Evolutionary conservation across 2,113 vertebrate species (phyloP).

Genomic region (Chiloscyllium plagiosum): DNA sequence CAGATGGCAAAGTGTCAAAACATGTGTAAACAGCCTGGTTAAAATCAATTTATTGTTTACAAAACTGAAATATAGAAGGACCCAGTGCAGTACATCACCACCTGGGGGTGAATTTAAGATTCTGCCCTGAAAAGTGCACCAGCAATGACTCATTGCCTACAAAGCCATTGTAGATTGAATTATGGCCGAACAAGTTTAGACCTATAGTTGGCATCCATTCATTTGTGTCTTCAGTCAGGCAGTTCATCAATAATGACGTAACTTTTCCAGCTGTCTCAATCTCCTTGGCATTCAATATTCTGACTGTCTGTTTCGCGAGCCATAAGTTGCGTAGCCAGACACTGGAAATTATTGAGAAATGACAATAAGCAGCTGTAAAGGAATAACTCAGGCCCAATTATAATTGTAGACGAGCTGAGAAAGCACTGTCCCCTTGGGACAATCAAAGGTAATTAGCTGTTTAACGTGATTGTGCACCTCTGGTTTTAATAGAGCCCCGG

Average conservation of each 20-base stretch:
- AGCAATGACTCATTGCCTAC: not conserved
- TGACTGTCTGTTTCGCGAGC: not conserved
- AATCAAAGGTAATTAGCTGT: slow-evolving; percentile 16
- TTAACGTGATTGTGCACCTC: not conserved
- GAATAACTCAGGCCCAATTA: not conserved
- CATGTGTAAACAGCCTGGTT: no score
- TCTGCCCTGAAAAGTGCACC: not conserved
- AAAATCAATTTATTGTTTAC: not conserved
- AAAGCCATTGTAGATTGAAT: not conserved
- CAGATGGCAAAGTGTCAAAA: no score
- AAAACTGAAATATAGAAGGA: not conserved
- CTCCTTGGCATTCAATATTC: not conserved
- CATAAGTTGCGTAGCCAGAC: not conserved
- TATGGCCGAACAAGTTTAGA: not conserved
- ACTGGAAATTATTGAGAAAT: not conserved
- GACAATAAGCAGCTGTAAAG: slow-evolving; percentile 1
- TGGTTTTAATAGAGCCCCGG: not conserved
- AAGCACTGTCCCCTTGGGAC: not conserved
- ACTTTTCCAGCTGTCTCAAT: not conserved
- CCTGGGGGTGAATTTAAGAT: not conserved
- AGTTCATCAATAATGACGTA: not conserved
- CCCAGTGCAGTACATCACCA: not conserved
- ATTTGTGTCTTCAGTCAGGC: not conserved
- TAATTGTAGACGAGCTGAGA: not conserved
- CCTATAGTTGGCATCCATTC: not conserved